phyloP scores from a whole-genome alignment of 2,113 vertebrate species.

The Bubo blakistoni region DNA sequence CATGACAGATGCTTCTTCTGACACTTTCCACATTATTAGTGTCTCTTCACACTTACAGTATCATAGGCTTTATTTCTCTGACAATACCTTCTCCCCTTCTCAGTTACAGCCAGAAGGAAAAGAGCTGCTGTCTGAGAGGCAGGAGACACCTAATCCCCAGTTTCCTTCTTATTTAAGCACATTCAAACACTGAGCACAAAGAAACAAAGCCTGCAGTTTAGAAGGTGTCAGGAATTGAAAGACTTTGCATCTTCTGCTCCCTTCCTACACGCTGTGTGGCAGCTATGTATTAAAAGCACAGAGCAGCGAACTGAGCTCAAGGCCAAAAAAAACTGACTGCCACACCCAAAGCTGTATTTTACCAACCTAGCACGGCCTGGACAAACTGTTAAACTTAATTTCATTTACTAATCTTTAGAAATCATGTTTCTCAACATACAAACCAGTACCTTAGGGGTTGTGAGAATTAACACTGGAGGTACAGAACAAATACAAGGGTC shows the following conservation, averaged over 20 bases:
- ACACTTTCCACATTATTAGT: background rate
- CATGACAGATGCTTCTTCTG: background rate
- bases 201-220: background rate
- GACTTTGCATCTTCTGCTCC: background rate
- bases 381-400: background rate
- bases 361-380: background rate
- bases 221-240: background rate
- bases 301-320: background rate
- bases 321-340: background rate
- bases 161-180: background rate
- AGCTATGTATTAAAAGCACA: background rate
- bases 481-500: background rate
- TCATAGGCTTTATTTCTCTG: background rate
- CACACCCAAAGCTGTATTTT: background rate
- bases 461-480: background rate
- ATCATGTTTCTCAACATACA: background rate
- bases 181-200: background rate
- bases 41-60: background rate
- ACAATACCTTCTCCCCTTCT: background rate
- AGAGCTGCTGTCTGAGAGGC: background rate
- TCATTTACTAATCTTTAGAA: background rate
- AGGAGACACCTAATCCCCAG: background rate
- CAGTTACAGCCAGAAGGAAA: background rate
- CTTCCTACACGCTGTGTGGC: background rate
- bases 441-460: background rate